Percentiles rank a stretch among this genome's conserved stretches.
phyloP scores from a whole-genome alignment of 2,113 vertebrate species.

The Ailuropoda melanoleuca region DNA sequence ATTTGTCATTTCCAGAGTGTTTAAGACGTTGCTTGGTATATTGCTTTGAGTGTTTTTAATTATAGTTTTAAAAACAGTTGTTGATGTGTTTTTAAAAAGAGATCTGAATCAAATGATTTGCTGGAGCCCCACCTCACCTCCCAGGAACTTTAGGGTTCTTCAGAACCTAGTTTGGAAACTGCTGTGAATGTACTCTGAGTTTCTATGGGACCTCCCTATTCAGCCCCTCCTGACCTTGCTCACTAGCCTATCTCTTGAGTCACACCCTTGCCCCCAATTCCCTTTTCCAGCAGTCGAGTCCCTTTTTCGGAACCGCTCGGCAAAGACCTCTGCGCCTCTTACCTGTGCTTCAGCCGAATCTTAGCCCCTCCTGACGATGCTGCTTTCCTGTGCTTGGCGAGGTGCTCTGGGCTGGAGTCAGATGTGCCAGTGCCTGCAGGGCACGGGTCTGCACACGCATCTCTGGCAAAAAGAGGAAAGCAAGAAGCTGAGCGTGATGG shows the following conservation, averaged over 20 bases:
- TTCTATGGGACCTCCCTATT: background rate
- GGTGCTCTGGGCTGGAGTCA: background rate
- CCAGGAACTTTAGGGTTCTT: background rate
- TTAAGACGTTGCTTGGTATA: background rate
- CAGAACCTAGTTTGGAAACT: background rate
- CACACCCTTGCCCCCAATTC: accelerated
- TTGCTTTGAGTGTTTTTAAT: background rate
- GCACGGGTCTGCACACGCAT: conserved; percentile 73
- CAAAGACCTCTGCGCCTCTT: conserved; percentile 4
- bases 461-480: conserved; percentile 75
- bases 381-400: conserved; percentile 71
- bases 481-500: background rate
- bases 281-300: background rate
- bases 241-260: background rate
- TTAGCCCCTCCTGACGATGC: conserved; percentile 80
- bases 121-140: background rate
- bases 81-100: background rate
- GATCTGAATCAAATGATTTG: background rate
- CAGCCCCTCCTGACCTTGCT: background rate
- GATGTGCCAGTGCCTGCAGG: conserved; percentile 45
- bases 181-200: background rate
- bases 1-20: background rate
- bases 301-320: accelerated
- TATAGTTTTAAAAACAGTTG: background rate
- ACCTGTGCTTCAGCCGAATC: conserved; percentile 82